phyloP scores from a whole-genome alignment of 2,888 invertebrate genomes.

The Hypena proboscidalis region DNA sequence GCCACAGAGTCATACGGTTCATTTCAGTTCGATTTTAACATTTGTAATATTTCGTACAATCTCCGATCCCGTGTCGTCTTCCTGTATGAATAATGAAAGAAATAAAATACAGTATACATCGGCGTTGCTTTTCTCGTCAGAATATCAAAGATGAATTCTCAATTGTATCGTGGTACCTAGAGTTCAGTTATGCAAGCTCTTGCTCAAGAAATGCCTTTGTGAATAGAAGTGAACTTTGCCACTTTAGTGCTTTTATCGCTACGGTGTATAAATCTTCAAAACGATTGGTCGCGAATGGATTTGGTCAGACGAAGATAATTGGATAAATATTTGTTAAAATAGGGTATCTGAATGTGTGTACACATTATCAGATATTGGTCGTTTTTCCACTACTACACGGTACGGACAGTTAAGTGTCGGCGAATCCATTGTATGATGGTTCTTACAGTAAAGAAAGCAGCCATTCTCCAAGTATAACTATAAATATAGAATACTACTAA shows the following conservation, averaged over 20 bases:
- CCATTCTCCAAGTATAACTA: too few relatives aligned
- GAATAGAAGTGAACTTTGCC: conserved; percentile 39
- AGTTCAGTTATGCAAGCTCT: conserved; percentile 42
- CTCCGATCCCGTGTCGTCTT: too few relatives aligned
- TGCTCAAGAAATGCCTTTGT: conserved; percentile 50
- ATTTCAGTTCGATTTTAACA: too few relatives aligned
- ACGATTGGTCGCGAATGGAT: not conserved
- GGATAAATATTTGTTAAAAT: not conserved
- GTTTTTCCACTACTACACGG: too few relatives aligned
- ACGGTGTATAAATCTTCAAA: conserved; percentile 20
- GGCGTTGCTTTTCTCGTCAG: conserved; percentile 12
- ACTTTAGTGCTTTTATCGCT: conserved; percentile 23
- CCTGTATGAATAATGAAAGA: too few relatives aligned
- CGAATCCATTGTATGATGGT: too few relatives aligned
- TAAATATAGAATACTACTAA: too few relatives aligned
- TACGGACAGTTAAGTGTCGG: too few relatives aligned
- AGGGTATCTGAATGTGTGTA: not conserved
- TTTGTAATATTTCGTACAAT: too few relatives aligned
- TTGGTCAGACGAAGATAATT: not conserved
- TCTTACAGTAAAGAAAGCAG: too few relatives aligned
- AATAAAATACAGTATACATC: too few relatives aligned
- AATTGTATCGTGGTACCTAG: conserved; percentile 38
- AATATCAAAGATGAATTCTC: conserved; percentile 36
- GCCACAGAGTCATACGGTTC: too few relatives aligned
- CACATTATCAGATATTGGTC: not conserved